Evolutionary conservation across 2,113 vertebrate species (phyloP).

Genomic region (Murina feae): DNA sequence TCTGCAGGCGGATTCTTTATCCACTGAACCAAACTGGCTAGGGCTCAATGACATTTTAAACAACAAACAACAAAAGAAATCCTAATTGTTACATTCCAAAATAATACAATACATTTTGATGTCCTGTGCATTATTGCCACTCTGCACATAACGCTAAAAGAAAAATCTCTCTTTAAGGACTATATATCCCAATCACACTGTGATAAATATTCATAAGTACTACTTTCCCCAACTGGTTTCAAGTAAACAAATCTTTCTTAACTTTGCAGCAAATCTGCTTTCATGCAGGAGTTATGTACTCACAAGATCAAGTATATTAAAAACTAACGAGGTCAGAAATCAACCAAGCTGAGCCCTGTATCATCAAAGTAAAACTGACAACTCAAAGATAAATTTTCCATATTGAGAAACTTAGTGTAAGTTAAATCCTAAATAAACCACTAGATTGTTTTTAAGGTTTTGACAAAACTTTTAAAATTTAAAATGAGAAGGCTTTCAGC

Average conservation of each 20-base stretch:
- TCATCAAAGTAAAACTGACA: background rate
- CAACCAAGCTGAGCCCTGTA: background rate
- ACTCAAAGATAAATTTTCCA: background rate
- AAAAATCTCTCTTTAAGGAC: conserved; percentile 37
- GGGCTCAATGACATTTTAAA: background rate
- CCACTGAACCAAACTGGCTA: no score
- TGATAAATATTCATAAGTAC: background rate
- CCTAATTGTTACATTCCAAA: conserved; percentile 18
- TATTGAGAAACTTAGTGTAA: background rate
- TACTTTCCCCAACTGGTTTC: background rate
- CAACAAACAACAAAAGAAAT: background rate
- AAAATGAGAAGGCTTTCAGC: background rate
- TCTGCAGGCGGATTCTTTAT: no score
- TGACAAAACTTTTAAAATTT: background rate
- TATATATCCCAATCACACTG: conserved; percentile 31
- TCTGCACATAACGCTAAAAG: conserved; percentile 50
- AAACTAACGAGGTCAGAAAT: background rate
- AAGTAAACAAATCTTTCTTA: conserved; percentile 55
- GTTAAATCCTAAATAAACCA: background rate
- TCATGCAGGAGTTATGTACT: conserved; percentile 12
- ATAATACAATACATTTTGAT: conserved; percentile 11
- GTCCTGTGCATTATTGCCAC: background rate
- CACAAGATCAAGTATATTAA: background rate
- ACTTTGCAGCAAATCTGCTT: conserved; percentile 17
- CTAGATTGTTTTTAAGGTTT: background rate